A percentile compares a stretch with the other conserved stretches of the same genome.
Conservation (phyloP, 2,113 vertebrate species). For the Hirundichthys speculiger region DNA sequence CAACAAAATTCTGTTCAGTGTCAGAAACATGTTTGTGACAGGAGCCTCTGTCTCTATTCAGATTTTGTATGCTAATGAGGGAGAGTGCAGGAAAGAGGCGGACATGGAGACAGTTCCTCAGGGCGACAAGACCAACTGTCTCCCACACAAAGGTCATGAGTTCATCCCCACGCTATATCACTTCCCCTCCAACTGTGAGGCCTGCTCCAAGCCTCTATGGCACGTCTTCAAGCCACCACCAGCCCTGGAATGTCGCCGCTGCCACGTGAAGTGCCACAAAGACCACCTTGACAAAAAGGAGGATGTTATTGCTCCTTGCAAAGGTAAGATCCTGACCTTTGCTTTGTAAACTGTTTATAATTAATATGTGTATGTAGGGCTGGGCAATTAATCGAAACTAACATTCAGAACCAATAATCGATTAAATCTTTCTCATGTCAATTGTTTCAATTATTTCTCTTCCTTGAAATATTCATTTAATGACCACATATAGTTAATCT, state of each 20-base stretch:
- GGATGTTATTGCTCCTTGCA: constrained; percentile 97
- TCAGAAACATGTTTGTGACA: constrained; percentile 4
- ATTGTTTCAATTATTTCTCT: too few species aligned
- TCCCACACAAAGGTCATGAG: constrained; percentile 97
- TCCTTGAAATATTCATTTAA: too few species aligned
- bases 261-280: constrained; percentile 98
- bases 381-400: too few species aligned
- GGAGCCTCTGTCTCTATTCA: constrained; percentile 46
- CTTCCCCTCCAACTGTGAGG: constrained; percentile 98
- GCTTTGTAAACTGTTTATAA: background rate
- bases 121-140: constrained; percentile 94
- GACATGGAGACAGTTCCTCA: constrained; percentile 91
- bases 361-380: background rate
- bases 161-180: constrained; percentile 99
- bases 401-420: too few species aligned
- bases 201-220: constrained; percentile 98
- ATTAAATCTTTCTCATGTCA: too few species aligned
- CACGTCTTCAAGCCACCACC: constrained; percentile 97
- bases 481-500: too few species aligned
- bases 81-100: constrained; percentile 95
- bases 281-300: constrained; percentile 99
- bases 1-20: too few species aligned
- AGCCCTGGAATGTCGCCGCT: constrained; percentile 95
- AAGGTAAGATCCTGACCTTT: constrained; percentile 82
- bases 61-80: constrained; percentile 99